These are phyloP conservation scores for Orientallactaga sibirica DNA, from an alignment of 2,797 vertebrate genomes.

Conservation along the genomic window DNA sequence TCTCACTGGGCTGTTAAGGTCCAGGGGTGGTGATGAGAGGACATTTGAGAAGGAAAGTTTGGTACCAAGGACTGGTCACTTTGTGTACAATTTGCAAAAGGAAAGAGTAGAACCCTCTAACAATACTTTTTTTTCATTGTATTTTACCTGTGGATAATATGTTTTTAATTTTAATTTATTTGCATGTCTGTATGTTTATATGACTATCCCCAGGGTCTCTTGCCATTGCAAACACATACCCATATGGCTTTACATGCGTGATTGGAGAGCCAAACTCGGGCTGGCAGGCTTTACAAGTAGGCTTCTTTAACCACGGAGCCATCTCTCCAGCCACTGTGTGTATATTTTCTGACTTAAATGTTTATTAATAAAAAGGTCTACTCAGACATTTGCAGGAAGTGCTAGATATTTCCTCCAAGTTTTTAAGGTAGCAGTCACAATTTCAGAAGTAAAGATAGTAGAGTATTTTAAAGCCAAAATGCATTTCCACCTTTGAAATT, in stretches of 20 bases:
- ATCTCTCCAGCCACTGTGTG: not conserved
- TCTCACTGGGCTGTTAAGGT: too few species aligned
- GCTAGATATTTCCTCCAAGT: not conserved
- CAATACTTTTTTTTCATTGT: not conserved
- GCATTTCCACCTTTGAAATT: not conserved
- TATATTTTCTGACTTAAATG: not conserved
- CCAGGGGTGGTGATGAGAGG: too few species aligned
- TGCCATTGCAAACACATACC: too few species aligned
- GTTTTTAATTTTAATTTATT: too few species aligned
- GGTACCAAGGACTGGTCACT: not conserved
- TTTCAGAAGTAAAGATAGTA: slow-evolving; percentile 6
- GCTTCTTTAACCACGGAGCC: too few species aligned
- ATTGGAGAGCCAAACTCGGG: too few species aligned
- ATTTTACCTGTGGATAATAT: not conserved
- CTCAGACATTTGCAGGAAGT: not conserved
- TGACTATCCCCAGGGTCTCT: too few species aligned
- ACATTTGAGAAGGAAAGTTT: not conserved
- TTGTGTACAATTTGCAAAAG: not conserved
- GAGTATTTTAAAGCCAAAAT: not conserved
- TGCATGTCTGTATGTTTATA: too few species aligned
- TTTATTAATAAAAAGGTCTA: slow-evolving; percentile 1
- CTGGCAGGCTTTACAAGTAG: too few species aligned
- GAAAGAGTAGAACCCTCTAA: not conserved
- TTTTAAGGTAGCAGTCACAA: not conserved
- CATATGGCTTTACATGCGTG: too few species aligned